A percentile compares a stretch with the other conserved stretches of the same genome.
phyloP scores from a whole-genome alignment of 2,888 invertebrate species.

The Perithous albicinctus region DNA sequence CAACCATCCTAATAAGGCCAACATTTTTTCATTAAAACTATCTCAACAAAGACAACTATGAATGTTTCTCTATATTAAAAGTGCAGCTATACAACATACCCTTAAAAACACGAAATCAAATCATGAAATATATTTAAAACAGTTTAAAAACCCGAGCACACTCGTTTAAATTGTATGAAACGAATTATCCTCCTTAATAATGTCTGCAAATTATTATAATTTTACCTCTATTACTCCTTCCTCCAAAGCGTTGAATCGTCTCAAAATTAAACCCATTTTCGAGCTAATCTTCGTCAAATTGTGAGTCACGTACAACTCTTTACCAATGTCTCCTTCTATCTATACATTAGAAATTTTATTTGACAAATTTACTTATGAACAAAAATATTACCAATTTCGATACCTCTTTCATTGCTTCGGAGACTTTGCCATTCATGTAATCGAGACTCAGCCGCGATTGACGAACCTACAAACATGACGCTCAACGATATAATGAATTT shows the following conservation, averaged over 20 bases:
- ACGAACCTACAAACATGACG: slow-evolving; percentile 71
- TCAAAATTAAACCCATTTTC: slow-evolving; percentile 69
- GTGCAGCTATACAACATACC: no score
- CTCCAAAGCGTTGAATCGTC: slow-evolving; percentile 74
- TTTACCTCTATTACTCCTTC: slow-evolving; percentile 79
- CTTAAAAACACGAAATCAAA: no score
- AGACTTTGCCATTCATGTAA: slow-evolving; percentile 75
- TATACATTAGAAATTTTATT: slow-evolving; percentile 45
- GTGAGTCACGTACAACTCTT: slow-evolving; percentile 78
- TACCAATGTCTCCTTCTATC: slow-evolving; percentile 78
- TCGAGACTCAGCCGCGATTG: slow-evolving; percentile 77
- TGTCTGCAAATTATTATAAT: neutral
- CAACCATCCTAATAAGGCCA: no score
- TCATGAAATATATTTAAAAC: no score
- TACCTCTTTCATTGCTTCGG: slow-evolving; percentile 79
- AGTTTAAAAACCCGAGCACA: no score
- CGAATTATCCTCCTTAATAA: no score
- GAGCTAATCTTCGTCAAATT: slow-evolving; percentile 76
- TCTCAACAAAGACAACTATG: no score
- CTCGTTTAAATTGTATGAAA: no score
- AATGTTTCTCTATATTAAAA: no score
- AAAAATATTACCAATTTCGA: neutral
- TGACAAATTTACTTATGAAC: neutral
- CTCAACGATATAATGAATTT: neutral
- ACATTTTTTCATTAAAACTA: no score